Evolutionary conservation across 2,113 vertebrate genomes (phyloP), one percentile per base, ranked within the genome.

Genomic region (Antennarius striatus): DNA sequence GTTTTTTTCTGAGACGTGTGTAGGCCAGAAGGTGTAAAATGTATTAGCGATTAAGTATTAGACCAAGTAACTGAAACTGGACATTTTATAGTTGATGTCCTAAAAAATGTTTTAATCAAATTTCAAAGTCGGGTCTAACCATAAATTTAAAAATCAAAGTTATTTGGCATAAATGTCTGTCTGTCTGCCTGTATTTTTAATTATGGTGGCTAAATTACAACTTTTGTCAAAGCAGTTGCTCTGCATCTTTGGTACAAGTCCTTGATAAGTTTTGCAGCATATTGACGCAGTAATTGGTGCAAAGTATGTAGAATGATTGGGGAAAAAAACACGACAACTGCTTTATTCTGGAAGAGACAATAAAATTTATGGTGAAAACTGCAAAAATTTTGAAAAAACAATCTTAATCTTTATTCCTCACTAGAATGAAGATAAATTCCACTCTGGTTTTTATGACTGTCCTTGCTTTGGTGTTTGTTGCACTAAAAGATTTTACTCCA

Each of bases 21-120:
- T 45, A 63, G 51, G 30, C 75, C 45, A 58, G 68, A 29, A 46
- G 56, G 51, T 69, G 28, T 56, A 13, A 73, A 48, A 67, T 59
- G 42, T 56, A 45, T 60, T 42, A 56, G 36, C 65, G 32, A 69
- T 42, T 76, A 77, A 40, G 62, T 32, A 67, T 36, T 78, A 77
- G 48, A 64, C 32, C n/a, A 69, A 42, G 45, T 75, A 69, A 40
- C 52, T 48, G 63, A 13, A 43, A 52, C 54, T 64, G 36, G 4
- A 68, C 56, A 22, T 14, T 59, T 58, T 28, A 55, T 70, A 58
- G 53, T 42, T 64, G 10, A 53, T 71, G 43, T 77, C 61, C 16
- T 36, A 61, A 74, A 40, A 66, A 72, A 28, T 50, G 4, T 36
- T 36, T 36, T 36, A 36, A 64, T 71, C 7, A 47, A 46, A 69